phyloP scores from a whole-genome alignment of 2,888 invertebrate species.

The Dicycla oo region DNA sequence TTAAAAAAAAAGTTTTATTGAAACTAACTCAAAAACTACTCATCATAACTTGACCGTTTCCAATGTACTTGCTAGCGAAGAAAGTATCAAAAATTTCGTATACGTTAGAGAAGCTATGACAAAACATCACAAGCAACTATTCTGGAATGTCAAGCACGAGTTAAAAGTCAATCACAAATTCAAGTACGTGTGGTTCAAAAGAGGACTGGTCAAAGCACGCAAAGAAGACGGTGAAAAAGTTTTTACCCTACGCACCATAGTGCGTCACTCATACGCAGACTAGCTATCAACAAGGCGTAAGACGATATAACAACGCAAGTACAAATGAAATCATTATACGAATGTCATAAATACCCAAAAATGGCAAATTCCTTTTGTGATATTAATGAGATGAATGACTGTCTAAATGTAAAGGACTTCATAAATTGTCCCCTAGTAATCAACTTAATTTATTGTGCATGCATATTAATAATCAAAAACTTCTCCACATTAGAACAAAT shows the following conservation, averaged over 20 bases:
- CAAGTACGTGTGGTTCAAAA: conserved; percentile 32
- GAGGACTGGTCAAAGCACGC: conserved; percentile 11
- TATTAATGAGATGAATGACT: conserved; percentile 14
- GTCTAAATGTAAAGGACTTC: too few species aligned
- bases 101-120: too few species aligned
- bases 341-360: not conserved
- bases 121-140: too few species aligned
- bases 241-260: not conserved
- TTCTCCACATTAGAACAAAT: not conserved
- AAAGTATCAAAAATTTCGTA: too few species aligned
- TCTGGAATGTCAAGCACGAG: conserved; percentile 31
- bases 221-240: conserved; percentile 17
- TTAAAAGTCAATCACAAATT: conserved; percentile 17
- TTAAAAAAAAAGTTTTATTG: too few species aligned
- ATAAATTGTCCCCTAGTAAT: too few species aligned
- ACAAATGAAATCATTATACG: not conserved
- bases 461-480: conserved; percentile 26
- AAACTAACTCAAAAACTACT: too few species aligned
- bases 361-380: conserved; percentile 9
- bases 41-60: too few species aligned
- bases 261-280: too few species aligned
- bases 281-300: not conserved
- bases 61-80: too few species aligned
- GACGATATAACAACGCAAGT: not conserved
- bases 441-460: conserved; percentile 2